Conservation (phyloP, 2,113 vertebrate genomes). For the Pseudolaguvia tuberculata region DNA sequence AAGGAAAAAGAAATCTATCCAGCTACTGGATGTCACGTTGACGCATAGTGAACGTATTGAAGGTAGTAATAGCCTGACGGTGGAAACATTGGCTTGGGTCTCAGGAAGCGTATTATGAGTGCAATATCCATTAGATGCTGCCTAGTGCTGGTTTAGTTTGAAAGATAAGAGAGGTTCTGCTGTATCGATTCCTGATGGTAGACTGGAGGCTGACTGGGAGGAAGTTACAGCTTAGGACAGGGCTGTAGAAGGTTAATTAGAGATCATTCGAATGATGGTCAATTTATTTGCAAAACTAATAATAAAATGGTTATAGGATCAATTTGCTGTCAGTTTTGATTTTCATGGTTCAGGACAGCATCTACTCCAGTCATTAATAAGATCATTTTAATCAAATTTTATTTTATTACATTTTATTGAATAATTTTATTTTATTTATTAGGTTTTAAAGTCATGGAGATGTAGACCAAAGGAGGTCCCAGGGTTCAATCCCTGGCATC, state of each 20-base stretch:
- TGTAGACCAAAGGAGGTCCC: too few relatives aligned
- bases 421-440: not conserved
- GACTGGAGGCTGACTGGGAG: conserved; percentile 47
- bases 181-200: conserved; percentile 60
- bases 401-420: too few relatives aligned
- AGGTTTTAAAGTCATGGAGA: not conserved
- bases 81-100: conserved; percentile 15
- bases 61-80: conserved; percentile 24
- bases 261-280: conserved; percentile 45
- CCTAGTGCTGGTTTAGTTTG: conserved; percentile 45
- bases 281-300: conserved; percentile 40
- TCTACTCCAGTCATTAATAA: not conserved
- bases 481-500: too few relatives aligned
- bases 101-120: conserved; percentile 19
- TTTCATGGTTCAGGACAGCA: not conserved
- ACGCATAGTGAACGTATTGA: conserved; percentile 31
- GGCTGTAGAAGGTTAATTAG: conserved; percentile 50
- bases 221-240: conserved; percentile 42
- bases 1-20: not conserved
- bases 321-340: conserved; percentile 18
- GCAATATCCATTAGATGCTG: conserved; percentile 34
- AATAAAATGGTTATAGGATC: conserved; percentile 33
- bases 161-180: conserved; percentile 42
- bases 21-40: conserved; percentile 3
- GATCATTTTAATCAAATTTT: not conserved